A percentile compares a stretch with the other conserved stretches of the same genome.
Evolutionary conservation across 64 coral and sea anemone species (phyloP).

Genomic region (Dendronephthya gigantea): DNA sequence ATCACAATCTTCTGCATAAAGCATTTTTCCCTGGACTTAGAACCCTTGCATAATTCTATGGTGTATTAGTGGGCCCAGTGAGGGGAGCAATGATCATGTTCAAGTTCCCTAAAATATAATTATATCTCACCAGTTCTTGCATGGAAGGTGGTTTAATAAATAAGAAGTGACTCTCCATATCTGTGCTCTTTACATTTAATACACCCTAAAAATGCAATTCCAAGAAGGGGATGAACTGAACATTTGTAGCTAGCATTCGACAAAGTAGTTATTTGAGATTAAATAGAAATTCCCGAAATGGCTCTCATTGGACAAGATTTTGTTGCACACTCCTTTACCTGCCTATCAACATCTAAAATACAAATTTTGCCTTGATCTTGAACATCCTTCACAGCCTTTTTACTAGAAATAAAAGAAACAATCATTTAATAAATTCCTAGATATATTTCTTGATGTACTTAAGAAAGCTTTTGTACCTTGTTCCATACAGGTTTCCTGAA

Average conservation of each 20-base stretch:
- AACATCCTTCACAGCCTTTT: constrained; percentile 85
- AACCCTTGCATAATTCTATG: no score
- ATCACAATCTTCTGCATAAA: no score
- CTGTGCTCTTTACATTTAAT: constrained; percentile 59
- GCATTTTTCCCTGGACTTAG: no score
- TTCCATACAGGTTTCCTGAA: constrained; percentile 87
- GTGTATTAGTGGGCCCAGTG: no score
- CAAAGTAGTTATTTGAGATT: not conserved
- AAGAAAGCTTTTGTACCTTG: constrained; percentile 43
- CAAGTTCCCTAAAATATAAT: no score
- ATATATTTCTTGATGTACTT: no score
- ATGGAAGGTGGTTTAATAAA: constrained; percentile 75
- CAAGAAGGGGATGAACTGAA: no score
- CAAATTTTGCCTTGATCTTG: constrained; percentile 73
- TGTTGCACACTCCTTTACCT: no score
- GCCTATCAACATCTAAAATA: constrained; percentile 91
- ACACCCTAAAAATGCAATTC: constrained; percentile 53
- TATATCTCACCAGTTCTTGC: constrained; percentile 54
- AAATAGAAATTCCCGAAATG: not conserved
- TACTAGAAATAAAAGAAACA: constrained; percentile 33
- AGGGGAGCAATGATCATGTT: no score
- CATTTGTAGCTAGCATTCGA: no score
- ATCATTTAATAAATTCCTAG: no score
- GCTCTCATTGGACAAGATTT: not conserved
- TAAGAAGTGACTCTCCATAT: constrained; percentile 62